phyloP scores from a whole-genome alignment of 2,113 vertebrate genomes.

The Labeo rohita region DNA sequence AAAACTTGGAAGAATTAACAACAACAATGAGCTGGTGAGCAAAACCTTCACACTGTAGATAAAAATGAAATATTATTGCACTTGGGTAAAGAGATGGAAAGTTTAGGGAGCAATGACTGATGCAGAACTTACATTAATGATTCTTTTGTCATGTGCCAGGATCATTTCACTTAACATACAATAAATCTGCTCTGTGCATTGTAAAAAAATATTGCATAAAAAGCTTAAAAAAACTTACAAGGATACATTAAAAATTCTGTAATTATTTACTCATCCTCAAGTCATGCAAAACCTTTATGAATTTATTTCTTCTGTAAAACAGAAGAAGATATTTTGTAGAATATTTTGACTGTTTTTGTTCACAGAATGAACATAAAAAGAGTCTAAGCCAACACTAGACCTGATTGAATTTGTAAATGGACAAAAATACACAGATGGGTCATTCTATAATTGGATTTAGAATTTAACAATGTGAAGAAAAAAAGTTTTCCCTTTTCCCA shows the following conservation, averaged over 20 bases:
- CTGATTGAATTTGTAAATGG: not conserved
- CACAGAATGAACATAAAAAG: not conserved
- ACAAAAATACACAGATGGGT: not conserved
- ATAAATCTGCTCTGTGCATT: not conserved
- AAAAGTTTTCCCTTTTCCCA: too few species aligned
- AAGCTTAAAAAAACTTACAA: not conserved
- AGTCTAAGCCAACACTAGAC: not conserved
- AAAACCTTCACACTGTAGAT: slow-evolving; percentile 4
- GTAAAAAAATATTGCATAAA: slow-evolving; percentile 1
- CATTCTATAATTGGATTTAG: too few species aligned
- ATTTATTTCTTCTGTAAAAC: not conserved
- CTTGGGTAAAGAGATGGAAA: not conserved
- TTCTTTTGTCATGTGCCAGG: not conserved
- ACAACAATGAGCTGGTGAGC: not conserved
- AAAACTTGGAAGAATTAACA: not conserved
- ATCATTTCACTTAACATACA: not conserved
- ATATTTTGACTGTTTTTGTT: not conserved
- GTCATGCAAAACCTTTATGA: not conserved
- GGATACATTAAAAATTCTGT: not conserved
- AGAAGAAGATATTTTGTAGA: not conserved
- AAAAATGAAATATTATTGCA: not conserved
- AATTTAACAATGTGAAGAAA: too few species aligned
- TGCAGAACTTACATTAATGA: not conserved
- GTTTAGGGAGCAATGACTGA: slow-evolving; percentile 48
- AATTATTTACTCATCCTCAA: not conserved